Conservation (phyloP, 1,140 invertebrate species). For the Caenorhabditis tropicalis region DNA sequence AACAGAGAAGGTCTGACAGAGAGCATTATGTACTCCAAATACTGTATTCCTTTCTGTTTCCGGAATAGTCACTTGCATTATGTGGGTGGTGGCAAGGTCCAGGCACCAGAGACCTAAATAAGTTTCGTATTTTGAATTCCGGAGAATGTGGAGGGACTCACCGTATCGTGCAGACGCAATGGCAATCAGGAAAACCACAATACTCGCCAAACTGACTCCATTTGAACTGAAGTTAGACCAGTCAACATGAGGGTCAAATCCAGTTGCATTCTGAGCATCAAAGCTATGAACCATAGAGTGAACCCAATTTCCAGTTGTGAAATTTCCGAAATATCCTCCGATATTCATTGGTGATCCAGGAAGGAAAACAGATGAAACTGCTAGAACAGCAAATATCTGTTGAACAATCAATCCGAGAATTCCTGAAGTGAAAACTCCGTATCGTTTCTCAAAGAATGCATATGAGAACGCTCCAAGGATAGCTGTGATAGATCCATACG, state of each 20-base stretch:
- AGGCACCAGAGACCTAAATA: slow-evolving; percentile 75
- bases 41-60: slow-evolving; percentile 76
- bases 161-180: slow-evolving; percentile 34
- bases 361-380: slow-evolving; percentile 75
- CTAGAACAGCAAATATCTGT: slow-evolving; percentile 70
- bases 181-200: slow-evolving; percentile 64
- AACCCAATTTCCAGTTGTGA: slow-evolving; percentile 59
- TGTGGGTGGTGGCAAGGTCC: slow-evolving; percentile 76
- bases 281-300: slow-evolving; percentile 46
- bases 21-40: slow-evolving; percentile 76
- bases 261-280: slow-evolving; percentile 32
- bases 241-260: slow-evolving; percentile 35
- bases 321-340: slow-evolving; percentile 51
- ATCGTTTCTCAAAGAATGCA: slow-evolving; percentile 53
- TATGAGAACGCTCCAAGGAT: slow-evolving; percentile 60
- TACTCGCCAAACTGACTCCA: slow-evolving; percentile 52
- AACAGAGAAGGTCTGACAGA: slow-evolving; percentile 72
- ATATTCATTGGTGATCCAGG: slow-evolving; percentile 76
- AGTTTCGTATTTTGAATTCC: no score
- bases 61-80: slow-evolving; percentile 75
- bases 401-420: slow-evolving; percentile 62
- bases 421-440: slow-evolving; percentile 59
- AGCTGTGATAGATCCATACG: slow-evolving; percentile 55
- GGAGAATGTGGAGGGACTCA: not conserved
- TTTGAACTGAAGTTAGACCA: slow-evolving; percentile 54